Evolutionary conservation across 2,113 vertebrate species (phyloP).

Genomic region (Marmota monax): DNA sequence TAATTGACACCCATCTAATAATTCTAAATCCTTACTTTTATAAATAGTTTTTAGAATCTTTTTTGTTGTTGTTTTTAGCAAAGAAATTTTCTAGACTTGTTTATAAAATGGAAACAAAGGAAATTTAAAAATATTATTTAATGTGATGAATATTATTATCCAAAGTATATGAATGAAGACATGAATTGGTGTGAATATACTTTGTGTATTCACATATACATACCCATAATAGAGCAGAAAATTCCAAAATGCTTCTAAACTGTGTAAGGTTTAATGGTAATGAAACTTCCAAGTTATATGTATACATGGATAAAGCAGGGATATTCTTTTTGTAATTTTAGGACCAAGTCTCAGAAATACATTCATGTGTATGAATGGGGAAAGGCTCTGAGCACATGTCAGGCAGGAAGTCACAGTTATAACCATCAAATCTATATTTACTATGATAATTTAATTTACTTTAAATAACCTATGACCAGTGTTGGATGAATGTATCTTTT

Average conservation of each 20-base stretch:
- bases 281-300: slow-evolving; percentile 40
- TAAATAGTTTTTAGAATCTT: slow-evolving; percentile 19
- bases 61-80: not conserved
- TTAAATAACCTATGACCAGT: not conserved
- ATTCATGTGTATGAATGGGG: not conserved
- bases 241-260: slow-evolving; percentile 29
- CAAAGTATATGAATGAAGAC: no score
- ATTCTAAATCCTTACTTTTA: not conserved
- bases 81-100: not conserved
- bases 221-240: not conserved
- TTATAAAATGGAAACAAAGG: slow-evolving; percentile 33
- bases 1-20: not conserved
- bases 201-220: no score
- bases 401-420: not conserved
- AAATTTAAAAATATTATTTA: slow-evolving; percentile 15
- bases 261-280: not conserved
- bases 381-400: not conserved
- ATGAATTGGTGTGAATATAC: no score
- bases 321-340: slow-evolving; percentile 24
- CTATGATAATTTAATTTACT: not conserved
- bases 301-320: not conserved
- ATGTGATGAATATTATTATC: not conserved
- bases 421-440: not conserved
- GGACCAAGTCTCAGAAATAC: not conserved
- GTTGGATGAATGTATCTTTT: not conserved